phyloP scores from a whole-genome alignment of 1,140 invertebrate genomes.

The Anthonomus grandis region DNA sequence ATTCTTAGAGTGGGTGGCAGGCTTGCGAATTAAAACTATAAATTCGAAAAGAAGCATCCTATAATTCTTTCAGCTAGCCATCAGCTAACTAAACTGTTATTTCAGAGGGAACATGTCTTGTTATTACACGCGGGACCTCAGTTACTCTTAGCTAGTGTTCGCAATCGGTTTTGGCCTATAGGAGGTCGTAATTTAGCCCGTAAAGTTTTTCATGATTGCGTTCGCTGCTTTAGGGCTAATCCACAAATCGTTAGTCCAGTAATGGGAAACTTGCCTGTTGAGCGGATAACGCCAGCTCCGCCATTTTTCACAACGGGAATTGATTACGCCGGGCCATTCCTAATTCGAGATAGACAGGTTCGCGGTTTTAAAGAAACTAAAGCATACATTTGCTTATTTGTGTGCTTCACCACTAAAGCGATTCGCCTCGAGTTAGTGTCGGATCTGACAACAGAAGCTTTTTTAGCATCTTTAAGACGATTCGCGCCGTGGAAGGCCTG shows the following conservation, averaged over 20 bases:
- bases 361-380: neutral
- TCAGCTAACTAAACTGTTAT: slow-evolving; percentile 1
- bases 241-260: slow-evolving; percentile 1
- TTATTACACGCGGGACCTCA: slow-evolving; percentile 8
- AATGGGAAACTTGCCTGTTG: neutral
- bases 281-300: slow-evolving; percentile 28
- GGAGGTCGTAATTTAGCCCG: neutral
- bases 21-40: slow-evolving; percentile 17
- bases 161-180: slow-evolving; percentile 5
- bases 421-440: slow-evolving; percentile 44
- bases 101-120: neutral
- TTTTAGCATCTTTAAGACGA: slow-evolving; percentile 35
- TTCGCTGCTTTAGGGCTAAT: slow-evolving; percentile 27
- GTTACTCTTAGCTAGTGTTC: neutral
- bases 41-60: slow-evolving; percentile 45
- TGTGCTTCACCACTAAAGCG: slow-evolving; percentile 39
- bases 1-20: neutral
- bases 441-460: slow-evolving; percentile 27
- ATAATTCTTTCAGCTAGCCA: slow-evolving; percentile 35
- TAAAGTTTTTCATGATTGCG: slow-evolving; percentile 19
- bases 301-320: slow-evolving; percentile 39
- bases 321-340: slow-evolving; percentile 42
- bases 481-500: slow-evolving; percentile 40
- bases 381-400: slow-evolving; percentile 36
- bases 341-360: slow-evolving; percentile 24